These are phyloP conservation scores for Trissoscelio sp. DNA, from an alignment of 2,888 invertebrate genomes.

Conservation along the genomic window DNA sequence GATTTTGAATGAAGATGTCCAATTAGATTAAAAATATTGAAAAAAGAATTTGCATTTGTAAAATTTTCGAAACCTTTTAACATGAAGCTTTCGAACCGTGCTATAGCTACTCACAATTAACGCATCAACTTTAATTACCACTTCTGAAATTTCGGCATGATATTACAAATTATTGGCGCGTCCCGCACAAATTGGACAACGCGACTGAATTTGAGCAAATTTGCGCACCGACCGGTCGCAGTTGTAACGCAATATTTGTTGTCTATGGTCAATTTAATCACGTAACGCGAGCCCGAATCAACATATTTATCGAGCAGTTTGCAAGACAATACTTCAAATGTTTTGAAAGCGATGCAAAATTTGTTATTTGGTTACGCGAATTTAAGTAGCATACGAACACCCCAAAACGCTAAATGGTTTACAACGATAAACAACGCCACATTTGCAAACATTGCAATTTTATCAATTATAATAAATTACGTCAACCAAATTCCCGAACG, in stretches of 20 bases:
- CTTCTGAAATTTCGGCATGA: constrained; percentile 12
- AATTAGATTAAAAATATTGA: too few relatives aligned
- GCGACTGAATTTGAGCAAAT: constrained; percentile 28
- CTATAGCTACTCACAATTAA: too few relatives aligned
- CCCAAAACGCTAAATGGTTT: not conserved
- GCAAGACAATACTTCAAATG: constrained; percentile 33
- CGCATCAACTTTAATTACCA: constrained; percentile 19
- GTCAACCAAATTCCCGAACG: not conserved
- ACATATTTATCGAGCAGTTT: constrained; percentile 42
- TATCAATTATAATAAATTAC: too few relatives aligned
- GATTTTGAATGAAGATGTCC: too few relatives aligned
- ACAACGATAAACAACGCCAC: not conserved
- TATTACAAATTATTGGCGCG: constrained; percentile 19
- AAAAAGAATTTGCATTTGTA: too few relatives aligned
- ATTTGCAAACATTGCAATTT: not conserved
- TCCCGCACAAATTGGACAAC: constrained; percentile 25
- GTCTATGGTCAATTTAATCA: constrained; percentile 33
- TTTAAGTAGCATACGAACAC: not conserved
- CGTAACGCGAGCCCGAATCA: constrained; percentile 28
- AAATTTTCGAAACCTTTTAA: too few relatives aligned
- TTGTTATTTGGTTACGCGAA: not conserved
- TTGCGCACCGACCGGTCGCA: constrained; percentile 15
- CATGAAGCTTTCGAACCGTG: too few relatives aligned
- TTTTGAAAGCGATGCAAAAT: constrained; percentile 21
- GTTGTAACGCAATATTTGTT: constrained; percentile 42